Evolutionary conservation across 2,113 vertebrate species (phyloP).

Genomic region (Scalopus aquaticus): DNA sequence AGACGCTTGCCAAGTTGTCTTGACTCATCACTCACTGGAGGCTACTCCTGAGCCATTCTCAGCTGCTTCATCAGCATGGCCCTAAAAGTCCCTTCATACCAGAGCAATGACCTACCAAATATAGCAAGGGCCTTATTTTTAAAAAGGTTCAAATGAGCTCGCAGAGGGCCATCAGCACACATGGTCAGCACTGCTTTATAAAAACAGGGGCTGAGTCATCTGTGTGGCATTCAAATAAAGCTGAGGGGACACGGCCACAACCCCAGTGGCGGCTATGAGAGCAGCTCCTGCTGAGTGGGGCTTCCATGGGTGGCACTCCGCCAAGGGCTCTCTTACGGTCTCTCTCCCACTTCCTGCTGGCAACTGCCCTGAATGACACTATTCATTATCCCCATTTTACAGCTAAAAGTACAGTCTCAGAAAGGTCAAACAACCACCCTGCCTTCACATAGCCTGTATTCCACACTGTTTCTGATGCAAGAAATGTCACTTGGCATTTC

Average conservation of each 20-base stretch:
- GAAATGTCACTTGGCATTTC: neutral
- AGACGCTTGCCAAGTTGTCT: neutral
- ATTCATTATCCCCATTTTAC: conserved; percentile 45
- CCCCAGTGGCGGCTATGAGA: neutral
- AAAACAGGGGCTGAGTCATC: neutral
- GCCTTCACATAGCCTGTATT: neutral
- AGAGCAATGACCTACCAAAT: conserved; percentile 60
- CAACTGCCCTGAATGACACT: neutral
- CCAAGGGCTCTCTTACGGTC: neutral
- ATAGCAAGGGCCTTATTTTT: conserved; percentile 58
- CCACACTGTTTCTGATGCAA: neutral
- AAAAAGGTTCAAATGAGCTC: conserved; percentile 62
- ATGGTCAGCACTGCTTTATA: conserved; percentile 24
- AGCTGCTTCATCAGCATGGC: conserved; percentile 42
- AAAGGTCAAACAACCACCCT: neutral
- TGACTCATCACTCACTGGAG: conserved; percentile 34
- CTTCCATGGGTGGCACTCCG: neutral
- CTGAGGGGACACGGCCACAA: neutral
- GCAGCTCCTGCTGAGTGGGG: neutral
- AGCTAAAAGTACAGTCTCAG: neutral
- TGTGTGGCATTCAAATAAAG: neutral
- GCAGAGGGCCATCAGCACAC: neutral
- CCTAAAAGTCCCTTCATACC: conserved; percentile 59
- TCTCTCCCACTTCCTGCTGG: neutral
- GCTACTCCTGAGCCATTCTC: neutral